phyloP scores from a whole-genome alignment of 2,113 vertebrate species.

The Varanus salvator region DNA sequence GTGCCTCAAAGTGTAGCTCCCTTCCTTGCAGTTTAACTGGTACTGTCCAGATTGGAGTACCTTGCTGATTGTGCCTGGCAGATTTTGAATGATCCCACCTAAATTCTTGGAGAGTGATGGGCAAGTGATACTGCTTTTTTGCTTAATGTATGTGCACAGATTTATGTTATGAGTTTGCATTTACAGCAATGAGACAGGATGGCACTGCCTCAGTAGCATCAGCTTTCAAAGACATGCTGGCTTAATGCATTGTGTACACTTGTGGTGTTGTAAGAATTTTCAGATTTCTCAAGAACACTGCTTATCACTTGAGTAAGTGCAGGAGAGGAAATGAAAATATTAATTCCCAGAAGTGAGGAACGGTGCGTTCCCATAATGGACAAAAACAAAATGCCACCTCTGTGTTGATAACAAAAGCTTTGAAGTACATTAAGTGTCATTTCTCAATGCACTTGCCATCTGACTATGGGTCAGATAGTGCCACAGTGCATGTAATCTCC shows the following conservation, averaged over 20 bases:
- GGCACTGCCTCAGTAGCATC: neutral
- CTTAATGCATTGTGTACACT: neutral
- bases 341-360: constrained; percentile 58
- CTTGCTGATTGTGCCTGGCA: neutral
- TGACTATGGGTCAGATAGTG: constrained; percentile 85
- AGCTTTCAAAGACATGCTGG: neutral
- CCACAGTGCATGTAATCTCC: constrained; percentile 90
- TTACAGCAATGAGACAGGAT: neutral
- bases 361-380: constrained; percentile 70
- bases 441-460: constrained; percentile 75
- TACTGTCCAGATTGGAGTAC: neutral
- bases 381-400: constrained; percentile 75
- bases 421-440: constrained; percentile 80
- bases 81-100: neutral
- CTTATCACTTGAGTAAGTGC: constrained; percentile 62
- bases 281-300: constrained; percentile 47
- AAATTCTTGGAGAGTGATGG: constrained; percentile 2
- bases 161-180: neutral
- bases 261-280: constrained; percentile 35
- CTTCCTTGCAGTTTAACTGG: neutral
- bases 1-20: neutral
- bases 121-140: constrained; percentile 16
- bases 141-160: neutral
- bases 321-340: constrained; percentile 75
- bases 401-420: constrained; percentile 78